phyloP scores from a whole-genome alignment of 2,888 invertebrate species.

The Candidula unifasciata region DNA sequence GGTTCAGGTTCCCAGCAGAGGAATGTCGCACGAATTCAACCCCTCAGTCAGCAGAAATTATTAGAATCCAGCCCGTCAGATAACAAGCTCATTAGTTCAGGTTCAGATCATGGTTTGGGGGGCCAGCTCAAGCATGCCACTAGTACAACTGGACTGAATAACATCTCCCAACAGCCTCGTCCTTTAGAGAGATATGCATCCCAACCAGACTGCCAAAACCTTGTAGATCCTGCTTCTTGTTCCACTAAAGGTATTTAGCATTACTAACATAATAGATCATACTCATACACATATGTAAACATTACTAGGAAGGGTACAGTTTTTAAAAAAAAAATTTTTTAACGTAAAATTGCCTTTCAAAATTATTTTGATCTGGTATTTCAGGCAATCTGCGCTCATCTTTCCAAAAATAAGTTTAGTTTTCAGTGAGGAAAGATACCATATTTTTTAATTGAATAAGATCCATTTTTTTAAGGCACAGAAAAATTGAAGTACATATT shows the following conservation, averaged over 20 bases:
- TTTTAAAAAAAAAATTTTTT: not conserved
- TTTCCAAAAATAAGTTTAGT: not conserved
- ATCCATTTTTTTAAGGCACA: too few relatives aligned
- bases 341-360: not conserved
- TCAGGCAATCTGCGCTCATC: too few relatives aligned
- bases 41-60: slow-evolving; percentile 14
- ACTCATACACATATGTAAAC: not conserved
- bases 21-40: slow-evolving; percentile 21
- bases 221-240: slow-evolving; percentile 44
- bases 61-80: not conserved
- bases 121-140: slow-evolving; percentile 47
- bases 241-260: slow-evolving; percentile 22
- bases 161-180: slow-evolving; percentile 25
- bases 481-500: too few relatives aligned
- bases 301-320: not conserved
- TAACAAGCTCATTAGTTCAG: not conserved
- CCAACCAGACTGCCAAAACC: slow-evolving; percentile 59
- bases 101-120: not conserved
- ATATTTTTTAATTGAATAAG: too few relatives aligned
- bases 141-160: slow-evolving; percentile 44
- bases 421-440: too few relatives aligned
- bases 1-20: slow-evolving; percentile 34
- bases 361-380: not conserved
- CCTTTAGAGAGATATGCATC: slow-evolving; percentile 57
- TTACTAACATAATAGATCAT: slow-evolving; percentile 34